These are phyloP conservation scores for Idaea aversata DNA, from an alignment of 2,888 invertebrate genomes.

Conservation along the genomic window DNA sequence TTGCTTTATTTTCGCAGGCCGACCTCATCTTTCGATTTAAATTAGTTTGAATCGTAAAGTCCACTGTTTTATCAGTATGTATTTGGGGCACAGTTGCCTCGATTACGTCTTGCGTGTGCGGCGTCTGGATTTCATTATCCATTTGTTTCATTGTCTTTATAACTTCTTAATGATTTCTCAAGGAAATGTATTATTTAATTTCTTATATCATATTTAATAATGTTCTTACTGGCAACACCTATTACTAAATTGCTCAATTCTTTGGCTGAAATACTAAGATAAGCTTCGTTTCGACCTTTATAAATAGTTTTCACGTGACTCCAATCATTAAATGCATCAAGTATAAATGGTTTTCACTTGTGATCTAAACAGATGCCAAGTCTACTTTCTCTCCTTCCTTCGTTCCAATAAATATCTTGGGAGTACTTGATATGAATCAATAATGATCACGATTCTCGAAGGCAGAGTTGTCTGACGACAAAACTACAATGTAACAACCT, in stretches of 20 bases:
- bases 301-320: constrained; percentile 41
- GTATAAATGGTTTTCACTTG: constrained; percentile 47
- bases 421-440: constrained; percentile 43
- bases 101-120: constrained; percentile 41
- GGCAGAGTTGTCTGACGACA: constrained; percentile 19
- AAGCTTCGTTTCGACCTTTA: constrained; percentile 39
- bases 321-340: constrained; percentile 32
- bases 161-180: constrained; percentile 29
- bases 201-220: constrained; percentile 5
- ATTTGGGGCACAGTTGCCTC: constrained; percentile 54
- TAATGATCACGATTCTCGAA: constrained; percentile 33
- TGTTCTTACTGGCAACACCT: constrained; percentile 23
- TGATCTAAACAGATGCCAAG: constrained; percentile 52
- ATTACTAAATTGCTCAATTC: constrained; percentile 32
- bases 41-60: constrained; percentile 40
- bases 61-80: constrained; percentile 48
- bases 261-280: constrained; percentile 38
- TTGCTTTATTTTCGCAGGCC: not conserved
- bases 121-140: constrained; percentile 34
- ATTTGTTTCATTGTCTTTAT: constrained; percentile 34
- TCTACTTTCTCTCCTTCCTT: constrained; percentile 53
- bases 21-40: constrained; percentile 29
- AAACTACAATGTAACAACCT: constrained; percentile 15
- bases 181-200: constrained; percentile 19
- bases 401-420: constrained; percentile 42